A percentile compares a stretch with the other conserved stretches of the same genome.
phyloP scores from a whole-genome alignment of 1,140 invertebrate species.

The honey bee (Apis mellifera) region DNA sequence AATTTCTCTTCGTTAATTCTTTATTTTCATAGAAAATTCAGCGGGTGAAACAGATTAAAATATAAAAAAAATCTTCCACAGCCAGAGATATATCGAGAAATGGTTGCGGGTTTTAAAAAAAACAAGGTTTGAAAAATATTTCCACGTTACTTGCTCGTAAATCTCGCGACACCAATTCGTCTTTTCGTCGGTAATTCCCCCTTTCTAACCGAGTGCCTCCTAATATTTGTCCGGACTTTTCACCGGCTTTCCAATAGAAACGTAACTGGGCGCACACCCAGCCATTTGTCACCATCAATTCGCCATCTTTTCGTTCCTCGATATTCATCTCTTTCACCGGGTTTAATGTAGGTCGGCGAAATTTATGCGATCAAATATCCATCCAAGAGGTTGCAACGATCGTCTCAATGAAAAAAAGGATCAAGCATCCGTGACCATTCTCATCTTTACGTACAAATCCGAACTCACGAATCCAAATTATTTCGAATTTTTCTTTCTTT shows the following conservation, averaged over 20 bases:
- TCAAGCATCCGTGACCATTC: background rate
- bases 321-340: slow-evolving; percentile 37
- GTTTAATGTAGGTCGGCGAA: slow-evolving; percentile 41
- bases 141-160: background rate
- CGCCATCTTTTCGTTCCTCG: slow-evolving; percentile 30
- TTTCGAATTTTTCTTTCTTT: too few species aligned
- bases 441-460: background rate
- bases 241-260: background rate
- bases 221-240: background rate
- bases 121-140: background rate
- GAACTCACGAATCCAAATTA: too few species aligned
- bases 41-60: too few species aligned
- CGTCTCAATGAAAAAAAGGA: background rate
- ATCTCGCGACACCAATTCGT: background rate
- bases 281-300: slow-evolving; percentile 44
- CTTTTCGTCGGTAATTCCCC: background rate
- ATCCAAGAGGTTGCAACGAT: background rate
- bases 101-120: too few species aligned
- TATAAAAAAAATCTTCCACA: background rate
- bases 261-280: background rate
- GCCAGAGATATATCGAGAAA: too few species aligned
- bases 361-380: slow-evolving; percentile 58
- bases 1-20: too few species aligned
- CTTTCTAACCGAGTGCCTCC: background rate
- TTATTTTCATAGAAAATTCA: too few species aligned